phyloP scores from a whole-genome alignment of 2,797 vertebrate genomes.

The Caiman crocodilus region DNA sequence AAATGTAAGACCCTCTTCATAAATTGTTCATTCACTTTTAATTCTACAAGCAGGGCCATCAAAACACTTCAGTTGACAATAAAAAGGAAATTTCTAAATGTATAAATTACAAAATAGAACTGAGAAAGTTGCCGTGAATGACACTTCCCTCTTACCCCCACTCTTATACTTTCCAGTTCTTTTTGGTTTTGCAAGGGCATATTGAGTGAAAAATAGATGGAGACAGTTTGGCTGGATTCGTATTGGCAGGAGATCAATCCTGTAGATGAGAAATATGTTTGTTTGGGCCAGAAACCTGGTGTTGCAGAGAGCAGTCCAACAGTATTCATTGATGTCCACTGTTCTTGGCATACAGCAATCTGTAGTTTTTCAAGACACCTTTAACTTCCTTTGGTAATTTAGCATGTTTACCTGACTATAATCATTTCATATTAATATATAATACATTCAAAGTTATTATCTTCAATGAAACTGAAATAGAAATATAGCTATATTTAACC shows the following conservation, averaged over 20 bases:
- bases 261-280: constrained; percentile 41
- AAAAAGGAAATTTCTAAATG: constrained; percentile 7
- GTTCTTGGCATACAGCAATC: constrained; percentile 43
- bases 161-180: neutral
- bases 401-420: constrained; percentile 23
- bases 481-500: constrained; percentile 30
- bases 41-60: neutral
- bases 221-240: constrained; percentile 66
- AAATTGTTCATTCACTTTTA: neutral
- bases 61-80: neutral
- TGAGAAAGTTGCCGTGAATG: neutral
- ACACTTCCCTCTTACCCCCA: neutral
- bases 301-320: constrained; percentile 33
- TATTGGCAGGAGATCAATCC: constrained; percentile 56
- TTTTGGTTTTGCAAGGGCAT: constrained; percentile 57
- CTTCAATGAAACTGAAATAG: neutral
- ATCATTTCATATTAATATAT: neutral
- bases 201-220: constrained; percentile 66
- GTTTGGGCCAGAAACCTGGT: constrained; percentile 58
- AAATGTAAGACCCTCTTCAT: neutral
- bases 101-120: no score
- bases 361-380: constrained; percentile 39
- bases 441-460: constrained; percentile 32
- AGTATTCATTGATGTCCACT: constrained; percentile 13
- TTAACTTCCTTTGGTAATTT: constrained; percentile 25